Conservation (phyloP, 92 coral and sea anemone genomes). For the Blastomussa wellsi region DNA sequence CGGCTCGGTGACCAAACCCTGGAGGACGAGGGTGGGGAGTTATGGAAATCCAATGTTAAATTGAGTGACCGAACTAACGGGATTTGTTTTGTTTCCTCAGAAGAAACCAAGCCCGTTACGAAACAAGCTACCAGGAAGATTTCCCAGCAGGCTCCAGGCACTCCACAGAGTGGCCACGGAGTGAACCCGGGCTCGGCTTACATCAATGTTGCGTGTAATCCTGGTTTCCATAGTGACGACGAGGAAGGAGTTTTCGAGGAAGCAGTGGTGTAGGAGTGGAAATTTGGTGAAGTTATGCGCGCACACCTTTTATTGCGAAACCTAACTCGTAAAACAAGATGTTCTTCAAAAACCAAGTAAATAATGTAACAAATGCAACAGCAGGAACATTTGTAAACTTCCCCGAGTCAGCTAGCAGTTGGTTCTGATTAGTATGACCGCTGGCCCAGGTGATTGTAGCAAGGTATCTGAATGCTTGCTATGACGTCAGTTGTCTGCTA, state of each 20-base stretch:
- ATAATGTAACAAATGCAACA: background rate
- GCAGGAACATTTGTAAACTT: too few species aligned
- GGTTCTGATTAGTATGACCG: background rate
- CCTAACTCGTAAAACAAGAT: background rate
- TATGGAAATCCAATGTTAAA: too few species aligned
- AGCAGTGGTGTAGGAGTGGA: background rate
- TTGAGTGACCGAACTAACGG: too few species aligned
- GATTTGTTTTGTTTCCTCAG: background rate
- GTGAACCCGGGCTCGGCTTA: background rate
- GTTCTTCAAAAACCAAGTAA: too few species aligned
- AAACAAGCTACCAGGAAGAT: constrained; percentile 7
- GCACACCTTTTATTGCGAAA: background rate
- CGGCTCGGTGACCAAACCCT: background rate
- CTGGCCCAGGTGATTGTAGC: background rate
- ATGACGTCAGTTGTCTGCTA: background rate
- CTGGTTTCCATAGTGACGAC: constrained; percentile 31
- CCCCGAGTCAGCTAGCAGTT: background rate
- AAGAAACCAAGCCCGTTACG: background rate
- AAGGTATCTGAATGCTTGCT: background rate
- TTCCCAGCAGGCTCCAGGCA: constrained; percentile 19
- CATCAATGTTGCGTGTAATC: constrained; percentile 19
- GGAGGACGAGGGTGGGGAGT: too few species aligned
- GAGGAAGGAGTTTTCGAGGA: background rate
- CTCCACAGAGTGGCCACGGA: background rate
- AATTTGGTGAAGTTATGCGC: background rate